A percentile compares a stretch with the other conserved stretches of the same genome.
Conservation (phyloP, 2,113 vertebrate species). For the Albula goreensis region DNA sequence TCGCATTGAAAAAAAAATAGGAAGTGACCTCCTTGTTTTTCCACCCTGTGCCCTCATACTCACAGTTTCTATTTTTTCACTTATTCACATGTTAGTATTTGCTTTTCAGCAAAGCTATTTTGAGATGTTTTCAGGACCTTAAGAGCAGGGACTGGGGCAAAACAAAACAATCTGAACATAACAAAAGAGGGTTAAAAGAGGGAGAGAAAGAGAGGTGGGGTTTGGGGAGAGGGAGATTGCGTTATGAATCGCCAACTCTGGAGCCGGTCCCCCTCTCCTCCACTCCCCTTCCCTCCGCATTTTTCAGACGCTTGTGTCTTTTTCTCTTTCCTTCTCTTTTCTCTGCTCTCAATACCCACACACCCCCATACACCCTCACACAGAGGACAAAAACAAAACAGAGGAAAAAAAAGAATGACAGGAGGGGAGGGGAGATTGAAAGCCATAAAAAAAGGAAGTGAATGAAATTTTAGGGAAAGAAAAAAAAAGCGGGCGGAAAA, state of each 20-base stretch:
- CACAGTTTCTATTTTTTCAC: neutral
- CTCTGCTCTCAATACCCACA: neutral
- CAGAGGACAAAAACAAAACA: neutral
- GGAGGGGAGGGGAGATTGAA: neutral
- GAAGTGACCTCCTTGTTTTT: neutral
- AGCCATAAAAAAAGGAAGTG: neutral
- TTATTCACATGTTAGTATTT: neutral
- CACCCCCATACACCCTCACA: neutral
- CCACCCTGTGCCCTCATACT: neutral
- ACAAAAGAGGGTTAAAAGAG: neutral
- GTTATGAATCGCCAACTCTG: neutral
- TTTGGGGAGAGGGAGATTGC: too few species aligned
- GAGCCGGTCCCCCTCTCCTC: neutral
- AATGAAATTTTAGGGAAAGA: neutral
- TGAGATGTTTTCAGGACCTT: neutral
- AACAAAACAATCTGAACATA: neutral
- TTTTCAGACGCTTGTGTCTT: neutral
- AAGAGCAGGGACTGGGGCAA: neutral
- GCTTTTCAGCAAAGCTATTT: neutral
- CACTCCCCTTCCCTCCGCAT: neutral
- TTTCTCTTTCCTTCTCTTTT: neutral
- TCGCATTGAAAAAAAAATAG: neutral
- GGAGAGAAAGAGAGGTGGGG: neutral
- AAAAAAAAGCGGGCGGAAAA: neutral
- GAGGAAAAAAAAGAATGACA: too few species aligned